Evolutionary conservation across 2,113 vertebrate species (phyloP).

Genomic region (Castor canadensis): DNA sequence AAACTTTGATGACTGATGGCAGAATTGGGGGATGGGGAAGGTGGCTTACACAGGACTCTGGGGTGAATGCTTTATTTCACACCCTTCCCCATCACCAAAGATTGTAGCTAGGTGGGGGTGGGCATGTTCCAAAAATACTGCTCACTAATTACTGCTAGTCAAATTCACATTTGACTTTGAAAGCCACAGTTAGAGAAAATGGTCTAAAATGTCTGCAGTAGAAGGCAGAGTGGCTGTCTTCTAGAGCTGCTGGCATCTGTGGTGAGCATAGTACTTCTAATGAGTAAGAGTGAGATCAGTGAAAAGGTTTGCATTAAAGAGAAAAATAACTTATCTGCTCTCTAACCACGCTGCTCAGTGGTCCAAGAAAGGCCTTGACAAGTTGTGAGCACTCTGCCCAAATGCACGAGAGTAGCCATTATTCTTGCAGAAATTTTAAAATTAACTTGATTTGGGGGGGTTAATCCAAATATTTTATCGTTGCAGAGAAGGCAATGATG

Average conservation of each 20-base stretch:
- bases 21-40: neutral
- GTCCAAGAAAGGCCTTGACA: constrained; percentile 52
- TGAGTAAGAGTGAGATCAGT: constrained; percentile 84
- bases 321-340: constrained; percentile 31
- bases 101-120: neutral
- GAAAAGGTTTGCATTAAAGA: constrained; percentile 73
- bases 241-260: constrained; percentile 26
- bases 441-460: neutral
- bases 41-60: constrained; percentile 8
- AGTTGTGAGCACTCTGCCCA: constrained; percentile 36
- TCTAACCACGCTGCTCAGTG: constrained; percentile 67
- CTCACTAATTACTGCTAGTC: neutral
- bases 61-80: neutral
- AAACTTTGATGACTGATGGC: neutral
- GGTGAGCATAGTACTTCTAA: constrained; percentile 69
- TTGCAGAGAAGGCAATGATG: neutral
- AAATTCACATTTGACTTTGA: constrained; percentile 36
- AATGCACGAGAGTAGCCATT: neutral
- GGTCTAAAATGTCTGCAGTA: neutral
- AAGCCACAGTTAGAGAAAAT: constrained; percentile 3
- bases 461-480: neutral
- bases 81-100: neutral
- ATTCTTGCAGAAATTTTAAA: constrained; percentile 26
- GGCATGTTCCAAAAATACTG: neutral
- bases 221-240: neutral